Conservation (phyloP, 2,888 invertebrate genomes). For the Xylocampa areola region DNA sequence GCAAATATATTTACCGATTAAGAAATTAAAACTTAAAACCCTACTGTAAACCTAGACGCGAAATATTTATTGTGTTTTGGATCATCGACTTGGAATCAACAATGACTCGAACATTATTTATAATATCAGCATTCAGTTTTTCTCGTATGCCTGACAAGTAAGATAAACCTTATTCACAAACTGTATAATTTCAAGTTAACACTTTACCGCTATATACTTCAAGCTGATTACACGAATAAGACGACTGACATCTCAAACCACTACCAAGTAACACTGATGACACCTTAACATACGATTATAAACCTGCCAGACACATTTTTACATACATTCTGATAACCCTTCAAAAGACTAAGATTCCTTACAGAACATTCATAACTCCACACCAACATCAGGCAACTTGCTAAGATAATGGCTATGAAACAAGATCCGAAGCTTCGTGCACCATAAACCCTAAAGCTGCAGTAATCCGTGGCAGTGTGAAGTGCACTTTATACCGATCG, state of each 20-base stretch:
- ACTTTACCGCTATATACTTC: neutral
- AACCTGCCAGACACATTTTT: neutral
- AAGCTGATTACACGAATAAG: neutral
- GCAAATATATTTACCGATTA: too few species aligned
- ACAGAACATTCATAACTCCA: constrained; percentile 16
- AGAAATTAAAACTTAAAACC: too few species aligned
- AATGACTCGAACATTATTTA: neutral
- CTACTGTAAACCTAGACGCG: too few species aligned
- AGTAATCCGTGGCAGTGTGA: constrained; percentile 50
- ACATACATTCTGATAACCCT: too few species aligned
- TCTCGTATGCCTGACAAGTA: neutral
- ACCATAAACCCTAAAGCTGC: constrained; percentile 36
- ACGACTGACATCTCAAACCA: neutral
- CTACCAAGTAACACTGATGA: too few species aligned
- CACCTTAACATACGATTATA: too few species aligned
- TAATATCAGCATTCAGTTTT: neutral
- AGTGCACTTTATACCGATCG: constrained; percentile 60
- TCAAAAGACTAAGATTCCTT: constrained; percentile 10
- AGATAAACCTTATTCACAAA: constrained; percentile 4
- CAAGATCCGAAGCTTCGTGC: constrained; percentile 23
- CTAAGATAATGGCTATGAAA: constrained; percentile 39
- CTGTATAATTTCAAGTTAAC: neutral
- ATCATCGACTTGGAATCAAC: too few species aligned
- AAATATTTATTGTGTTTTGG: too few species aligned
- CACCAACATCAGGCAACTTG: constrained; percentile 19